Conservation (phyloP, 2,888 invertebrate species). For the Brenthis ino region DNA sequence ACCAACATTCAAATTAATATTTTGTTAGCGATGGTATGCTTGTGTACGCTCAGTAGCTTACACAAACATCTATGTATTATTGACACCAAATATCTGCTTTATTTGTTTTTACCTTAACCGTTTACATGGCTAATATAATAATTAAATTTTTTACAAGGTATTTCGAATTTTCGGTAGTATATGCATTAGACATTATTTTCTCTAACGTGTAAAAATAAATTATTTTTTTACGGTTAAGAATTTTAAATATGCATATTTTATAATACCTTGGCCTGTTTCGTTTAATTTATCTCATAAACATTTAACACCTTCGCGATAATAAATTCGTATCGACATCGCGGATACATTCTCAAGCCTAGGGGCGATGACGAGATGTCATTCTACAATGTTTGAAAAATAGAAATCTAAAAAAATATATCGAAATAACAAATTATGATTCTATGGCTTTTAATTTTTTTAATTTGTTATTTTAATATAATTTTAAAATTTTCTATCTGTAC, state of each 20-base stretch:
- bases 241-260: constrained; percentile 10
- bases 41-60: constrained; percentile 15
- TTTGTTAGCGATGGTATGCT: constrained; percentile 2
- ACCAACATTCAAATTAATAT: no score
- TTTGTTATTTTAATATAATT: no score
- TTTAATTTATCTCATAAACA: constrained; percentile 21
- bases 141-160: neutral
- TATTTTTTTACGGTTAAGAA: neutral
- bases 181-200: neutral
- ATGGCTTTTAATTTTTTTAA: no score
- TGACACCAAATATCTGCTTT: constrained; percentile 16
- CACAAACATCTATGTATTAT: constrained; percentile 9
- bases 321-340: neutral
- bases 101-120: constrained; percentile 17
- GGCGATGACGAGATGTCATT: no score
- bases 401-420: no score
- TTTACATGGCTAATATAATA: constrained; percentile 2
- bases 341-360: no score
- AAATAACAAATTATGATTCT: no score
- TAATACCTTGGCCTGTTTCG: constrained; percentile 26
- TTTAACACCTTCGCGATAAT: constrained; percentile 28
- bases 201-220: neutral
- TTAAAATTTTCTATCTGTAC: no score
- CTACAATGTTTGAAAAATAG: no score
- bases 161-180: neutral